Evolutionary conservation across 1,140 invertebrate genomes (phyloP).

Genomic region (Heterodera carotae): DNA sequence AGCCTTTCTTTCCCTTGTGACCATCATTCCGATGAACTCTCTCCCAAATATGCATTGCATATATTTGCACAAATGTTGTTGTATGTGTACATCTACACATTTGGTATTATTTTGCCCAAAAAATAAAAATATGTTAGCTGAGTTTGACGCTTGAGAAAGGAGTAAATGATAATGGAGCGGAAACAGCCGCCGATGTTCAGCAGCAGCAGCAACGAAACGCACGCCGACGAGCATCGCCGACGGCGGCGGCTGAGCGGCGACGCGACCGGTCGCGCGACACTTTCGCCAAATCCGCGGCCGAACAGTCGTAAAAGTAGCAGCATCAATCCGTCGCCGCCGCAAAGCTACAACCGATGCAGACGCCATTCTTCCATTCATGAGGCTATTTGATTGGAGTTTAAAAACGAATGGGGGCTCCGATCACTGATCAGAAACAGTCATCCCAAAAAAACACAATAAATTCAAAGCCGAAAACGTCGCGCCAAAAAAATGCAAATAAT

Average conservation of each 20-base stretch:
- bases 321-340: too few relatives aligned
- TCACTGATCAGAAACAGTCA: too few relatives aligned
- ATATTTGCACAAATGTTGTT: too few relatives aligned
- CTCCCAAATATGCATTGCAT: too few relatives aligned
- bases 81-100: too few relatives aligned
- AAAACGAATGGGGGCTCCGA: neutral
- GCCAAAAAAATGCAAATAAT: neutral
- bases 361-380: constrained; percentile 55
- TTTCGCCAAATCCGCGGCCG: neutral
- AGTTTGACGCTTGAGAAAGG: neutral
- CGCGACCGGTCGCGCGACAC: neutral
- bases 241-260: neutral
- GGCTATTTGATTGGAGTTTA: constrained; percentile 21
- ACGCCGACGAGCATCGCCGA: constrained; percentile 12
- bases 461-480: neutral
- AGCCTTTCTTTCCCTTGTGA: too few relatives aligned
- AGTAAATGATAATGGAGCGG: neutral
- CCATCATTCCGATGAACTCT: too few relatives aligned
- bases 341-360: constrained; percentile 14
- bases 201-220: constrained; percentile 4
- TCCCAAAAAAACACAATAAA: constrained; percentile 11
- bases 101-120: too few relatives aligned
- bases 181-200: neutral
- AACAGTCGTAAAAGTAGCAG: constrained; percentile 7
- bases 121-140: neutral